Evolutionary conservation across 2,888 invertebrate genomes (phyloP), one percentile per base, ranked within the genome.

Genomic region (Ernsta delagoae): DNA sequence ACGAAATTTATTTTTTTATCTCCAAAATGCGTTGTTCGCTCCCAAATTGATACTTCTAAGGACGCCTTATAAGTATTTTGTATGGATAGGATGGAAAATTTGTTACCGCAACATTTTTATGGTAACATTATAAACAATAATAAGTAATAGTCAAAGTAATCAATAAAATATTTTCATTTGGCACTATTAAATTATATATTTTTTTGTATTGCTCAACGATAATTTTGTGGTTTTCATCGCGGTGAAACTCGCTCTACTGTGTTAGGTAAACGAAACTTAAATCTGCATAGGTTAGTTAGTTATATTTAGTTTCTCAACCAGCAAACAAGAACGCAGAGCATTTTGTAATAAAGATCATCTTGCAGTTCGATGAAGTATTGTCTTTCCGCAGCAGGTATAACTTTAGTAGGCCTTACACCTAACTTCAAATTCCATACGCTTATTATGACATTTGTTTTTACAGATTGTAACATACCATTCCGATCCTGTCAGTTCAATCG

Each of bases 401-500:
- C 24, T 24, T 24, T n/a, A n/a, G n/a, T n/a, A n/a, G n/a, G n/a
- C n/a, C n/a, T n/a, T n/a, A n/a, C n/a, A n/a, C n/a, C n/a, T n/a
- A n/a, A n/a, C n/a, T n/a, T n/a, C n/a, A n/a, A n/a, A n/a, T n/a
- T n/a, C n/a, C n/a, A n/a, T n/a, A n/a, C n/a, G n/a, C n/a, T n/a
- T n/a, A n/a, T n/a, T n/a, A n/a, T n/a, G n/a, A n/a, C n/a, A n/a
- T n/a, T n/a, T n/a, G n/a, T n/a, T n/a, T n/a, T n/a, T n/a, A n/a
- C n/a, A n/a, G n/a, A n/a, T n/a, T n/a, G n/a, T n/a, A n/a, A n/a
- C n/a, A n/a, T n/a, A n/a, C n/a, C n/a, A n/a, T n/a, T n/a, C n/a
- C n/a, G 70, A 73, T 75, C 79, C 78, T 79, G 79, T 75, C 78
- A 80, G 74, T 77, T 78, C 71, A 71, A 73, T 72, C 78, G 74